A percentile compares a stretch with the other conserved stretches of the same genome.
Evolutionary conservation across 1,140 invertebrate genomes (phyloP).

Genomic region (Teleopsis dalmanni): DNA sequence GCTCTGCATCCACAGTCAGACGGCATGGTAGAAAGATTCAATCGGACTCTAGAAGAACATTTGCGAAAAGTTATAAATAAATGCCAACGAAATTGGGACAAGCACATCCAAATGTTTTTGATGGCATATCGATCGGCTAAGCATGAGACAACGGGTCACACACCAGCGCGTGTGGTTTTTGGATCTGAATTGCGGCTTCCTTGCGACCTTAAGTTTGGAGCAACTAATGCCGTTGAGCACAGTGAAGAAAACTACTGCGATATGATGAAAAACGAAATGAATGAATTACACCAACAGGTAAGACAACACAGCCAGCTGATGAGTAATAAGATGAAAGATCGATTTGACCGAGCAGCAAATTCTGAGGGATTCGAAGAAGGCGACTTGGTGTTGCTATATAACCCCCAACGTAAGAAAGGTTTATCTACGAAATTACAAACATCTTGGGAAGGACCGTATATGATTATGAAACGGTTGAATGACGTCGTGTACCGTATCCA

Average conservation of each 20-base stretch:
- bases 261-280: background rate
- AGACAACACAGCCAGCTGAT: background rate
- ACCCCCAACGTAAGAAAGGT: background rate
- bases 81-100: too few species aligned
- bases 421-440: background rate
- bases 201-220: background rate
- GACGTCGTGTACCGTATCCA: too few species aligned
- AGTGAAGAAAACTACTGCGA: background rate
- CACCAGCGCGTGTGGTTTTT: background rate
- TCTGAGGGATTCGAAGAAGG: too few species aligned
- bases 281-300: background rate
- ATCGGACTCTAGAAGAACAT: too few species aligned
- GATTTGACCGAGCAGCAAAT: background rate
- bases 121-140: too few species aligned
- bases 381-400: background rate
- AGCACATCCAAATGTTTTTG: too few species aligned
- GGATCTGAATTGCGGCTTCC: conserved; percentile 1
- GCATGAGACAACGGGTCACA: background rate
- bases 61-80: too few species aligned
- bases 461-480: too few species aligned
- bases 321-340: background rate
- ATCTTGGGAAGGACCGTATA: too few species aligned
- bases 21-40: too few species aligned
- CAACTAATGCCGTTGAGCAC: too few species aligned
- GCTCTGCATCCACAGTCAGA: too few species aligned